These are phyloP conservation scores for Ceratina calcarata DNA, from an alignment of 1,140 invertebrate genomes.

Conservation along the genomic window DNA sequence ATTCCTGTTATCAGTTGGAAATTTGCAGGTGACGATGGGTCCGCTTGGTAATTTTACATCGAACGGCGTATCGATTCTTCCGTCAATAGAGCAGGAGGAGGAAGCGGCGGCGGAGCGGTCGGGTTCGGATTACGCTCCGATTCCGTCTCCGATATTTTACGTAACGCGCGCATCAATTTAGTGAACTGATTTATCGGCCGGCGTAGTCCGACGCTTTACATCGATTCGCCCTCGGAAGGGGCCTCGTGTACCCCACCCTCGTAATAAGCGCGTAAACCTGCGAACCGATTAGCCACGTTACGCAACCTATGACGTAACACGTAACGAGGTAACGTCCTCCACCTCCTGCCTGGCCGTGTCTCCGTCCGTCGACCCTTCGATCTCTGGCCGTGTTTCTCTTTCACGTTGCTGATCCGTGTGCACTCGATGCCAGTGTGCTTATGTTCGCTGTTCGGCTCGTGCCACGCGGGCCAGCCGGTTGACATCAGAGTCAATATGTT, in stretches of 20 bases:
- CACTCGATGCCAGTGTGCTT: constrained; percentile 21
- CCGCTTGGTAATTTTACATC: not conserved
- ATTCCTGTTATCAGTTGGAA: not conserved
- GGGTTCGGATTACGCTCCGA: constrained; percentile 39
- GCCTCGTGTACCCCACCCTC: constrained; percentile 11
- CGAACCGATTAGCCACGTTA: constrained; percentile 54
- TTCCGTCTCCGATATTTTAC: constrained; percentile 34
- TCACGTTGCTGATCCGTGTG: not conserved
- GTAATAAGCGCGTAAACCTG: constrained; percentile 53
- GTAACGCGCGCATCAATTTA: constrained; percentile 56
- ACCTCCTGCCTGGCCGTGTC: not conserved
- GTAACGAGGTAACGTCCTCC: constrained; percentile 52
- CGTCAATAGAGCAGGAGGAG: constrained; percentile 34
- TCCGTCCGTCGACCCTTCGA: not conserved
- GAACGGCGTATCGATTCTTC: constrained; percentile 25
- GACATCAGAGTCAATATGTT: constrained; percentile 52
- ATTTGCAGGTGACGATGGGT: not conserved
- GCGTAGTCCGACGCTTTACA: constrained; percentile 29
- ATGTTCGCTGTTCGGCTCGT: constrained; percentile 39
- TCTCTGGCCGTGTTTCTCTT: not conserved
- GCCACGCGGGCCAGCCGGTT: not conserved
- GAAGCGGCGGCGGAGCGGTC: too few species aligned
- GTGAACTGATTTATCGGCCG: constrained; percentile 40
- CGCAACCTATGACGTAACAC: constrained; percentile 52
- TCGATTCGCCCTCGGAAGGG: constrained; percentile 36